Base-by-base conservation (phyloP, 2,113 vertebrate genomes). In the Cygnus buccinator region DNA sequence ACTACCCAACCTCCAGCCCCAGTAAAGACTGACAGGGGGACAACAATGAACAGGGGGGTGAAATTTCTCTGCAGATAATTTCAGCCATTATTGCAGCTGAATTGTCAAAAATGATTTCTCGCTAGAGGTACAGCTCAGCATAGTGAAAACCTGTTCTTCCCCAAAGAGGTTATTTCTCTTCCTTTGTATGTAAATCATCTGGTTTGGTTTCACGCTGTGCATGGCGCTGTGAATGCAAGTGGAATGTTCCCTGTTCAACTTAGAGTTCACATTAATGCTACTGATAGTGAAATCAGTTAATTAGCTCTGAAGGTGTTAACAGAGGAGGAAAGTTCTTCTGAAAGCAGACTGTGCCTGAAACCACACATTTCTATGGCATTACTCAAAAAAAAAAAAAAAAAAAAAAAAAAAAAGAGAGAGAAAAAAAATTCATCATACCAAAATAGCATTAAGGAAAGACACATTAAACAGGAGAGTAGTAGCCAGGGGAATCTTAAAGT, bases 401-500 rank as follows among this genome's bases (percentile, higher is more conserved):
- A 44, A 46, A 46, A 23, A 23, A 50, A 70, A 17, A 58, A 35
- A 28, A 35, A 35, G 35, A 39, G 10, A 39, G 39, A 39, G 35
- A 18, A 39, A 62, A 18, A 63, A 37, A 62, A 61, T 10, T 11
- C 17, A 43, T 63, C 65, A 46, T 65, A 33, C 11, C 1, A 7
- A 89, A 91, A 92, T 29, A 72, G 21, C 52, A 89, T 91, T 95
- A 96, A 82, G 87, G 67, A 92, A 91, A 93, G 75, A 92, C 39
- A 95, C 97, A 95, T 96, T 90, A 90, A 95, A 94, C 23, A 93
- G 74, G 65, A 94, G 74, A 82, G 50, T 58, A 93, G 73, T 90
- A 97, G 81, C 78, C 93, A 89, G 21, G 94, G 89, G 94, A 90
- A 41, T 65, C 75, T 92, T 76, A 91, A 96, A 96, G 82, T 93